A percentile compares a stretch with the other conserved stretches of the same genome.
phyloP scores from a whole-genome alignment of 2,797 vertebrate species.

The Myripristis jacobus region DNA sequence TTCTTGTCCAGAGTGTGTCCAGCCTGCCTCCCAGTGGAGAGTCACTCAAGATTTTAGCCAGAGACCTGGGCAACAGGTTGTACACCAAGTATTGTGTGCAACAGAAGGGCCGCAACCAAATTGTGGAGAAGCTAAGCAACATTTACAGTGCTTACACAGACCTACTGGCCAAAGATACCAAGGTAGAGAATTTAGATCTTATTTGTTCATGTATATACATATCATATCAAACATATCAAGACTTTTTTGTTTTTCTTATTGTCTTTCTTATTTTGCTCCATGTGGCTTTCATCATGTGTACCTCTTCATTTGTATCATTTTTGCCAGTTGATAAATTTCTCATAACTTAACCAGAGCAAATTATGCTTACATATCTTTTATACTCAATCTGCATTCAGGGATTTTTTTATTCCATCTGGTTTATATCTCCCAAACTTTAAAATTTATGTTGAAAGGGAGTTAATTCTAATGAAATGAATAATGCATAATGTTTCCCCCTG shows the following conservation, averaged over 20 bases:
- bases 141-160: constrained; percentile 85
- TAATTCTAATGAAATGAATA: constrained; percentile 2
- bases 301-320: background rate
- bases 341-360: background rate
- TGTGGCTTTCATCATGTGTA: background rate
- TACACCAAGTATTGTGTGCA: constrained; percentile 83
- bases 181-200: constrained; percentile 78
- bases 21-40: constrained; percentile 88
- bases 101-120: constrained; percentile 79
- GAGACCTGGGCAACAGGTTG: constrained; percentile 84
- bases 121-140: constrained; percentile 81
- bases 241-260: background rate
- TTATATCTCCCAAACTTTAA: background rate
- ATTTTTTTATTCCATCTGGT: background rate
- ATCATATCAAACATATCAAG: background rate
- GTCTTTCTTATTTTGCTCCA: background rate
- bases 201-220: background rate
- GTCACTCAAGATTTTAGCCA: constrained; percentile 84
- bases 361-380: background rate
- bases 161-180: constrained; percentile 87
- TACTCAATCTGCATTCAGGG: background rate
- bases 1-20: constrained; percentile 81
- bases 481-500: constrained; percentile 5
- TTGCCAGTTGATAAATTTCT: background rate
- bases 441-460: background rate